These are phyloP conservation scores for Theristicus caerulescens DNA, from an alignment of 2,113 vertebrate species.

Conservation along the genomic window DNA sequence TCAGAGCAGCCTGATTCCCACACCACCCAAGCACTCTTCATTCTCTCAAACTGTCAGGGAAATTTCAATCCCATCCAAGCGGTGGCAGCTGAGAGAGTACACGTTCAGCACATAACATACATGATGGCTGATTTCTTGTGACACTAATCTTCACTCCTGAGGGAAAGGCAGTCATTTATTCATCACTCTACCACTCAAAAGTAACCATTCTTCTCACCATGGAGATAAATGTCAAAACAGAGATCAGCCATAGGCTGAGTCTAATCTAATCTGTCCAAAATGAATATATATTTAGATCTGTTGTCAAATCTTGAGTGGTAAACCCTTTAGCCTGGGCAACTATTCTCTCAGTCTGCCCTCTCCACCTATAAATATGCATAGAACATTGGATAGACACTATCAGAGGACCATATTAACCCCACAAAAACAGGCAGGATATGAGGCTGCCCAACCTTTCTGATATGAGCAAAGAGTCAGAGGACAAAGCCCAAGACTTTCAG, in stretches of 20 bases:
- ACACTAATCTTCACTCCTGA: constrained; percentile 51
- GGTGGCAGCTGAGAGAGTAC: not conserved
- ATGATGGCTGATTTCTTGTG: constrained; percentile 52
- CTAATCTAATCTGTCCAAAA: constrained; percentile 52
- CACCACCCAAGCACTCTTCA: not conserved
- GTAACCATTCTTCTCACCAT: constrained; percentile 50
- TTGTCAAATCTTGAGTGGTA: constrained; percentile 23
- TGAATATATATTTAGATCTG: constrained; percentile 48
- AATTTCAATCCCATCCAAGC: not conserved
- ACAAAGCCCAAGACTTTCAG: not conserved
- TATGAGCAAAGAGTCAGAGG: not conserved
- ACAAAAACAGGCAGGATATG: not conserved
- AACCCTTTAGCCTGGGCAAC: not conserved
- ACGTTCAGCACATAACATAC: not conserved
- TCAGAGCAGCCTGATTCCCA: constrained; percentile 7
- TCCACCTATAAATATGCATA: not conserved
- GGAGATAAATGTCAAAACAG: constrained; percentile 59
- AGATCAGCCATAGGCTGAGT: constrained; percentile 35
- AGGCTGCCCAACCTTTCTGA: not conserved
- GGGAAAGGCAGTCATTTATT: constrained; percentile 50
- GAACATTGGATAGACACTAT: not conserved
- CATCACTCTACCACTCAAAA: constrained; percentile 35
- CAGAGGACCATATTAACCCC: not conserved
- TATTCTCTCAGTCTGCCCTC: not conserved
- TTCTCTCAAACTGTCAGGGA: constrained; percentile 35